Base-by-base conservation (phyloP, 1,140 invertebrate genomes). In the Cyclargus thomasi region DNA sequence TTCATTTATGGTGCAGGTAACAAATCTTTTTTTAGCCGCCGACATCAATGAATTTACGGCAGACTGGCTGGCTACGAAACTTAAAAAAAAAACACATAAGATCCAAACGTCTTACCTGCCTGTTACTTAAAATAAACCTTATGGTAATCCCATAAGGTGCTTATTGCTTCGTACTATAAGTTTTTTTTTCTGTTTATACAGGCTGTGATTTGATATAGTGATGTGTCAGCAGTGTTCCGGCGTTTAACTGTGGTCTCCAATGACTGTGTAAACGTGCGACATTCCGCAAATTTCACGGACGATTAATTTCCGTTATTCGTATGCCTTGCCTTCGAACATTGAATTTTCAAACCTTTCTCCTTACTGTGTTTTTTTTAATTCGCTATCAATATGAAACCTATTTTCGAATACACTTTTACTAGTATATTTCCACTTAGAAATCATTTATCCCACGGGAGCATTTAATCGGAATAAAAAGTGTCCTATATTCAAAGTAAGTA, bases 11-110 rank as follows among this genome's bases (percentile, higher is more conserved):
- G 55, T 20, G 18, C 55, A 59, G 55, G 55, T 59, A 59, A 59
- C 65, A 29, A 70, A 66, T 59, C 78, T 80, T 81, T 79, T 77
- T 73, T 62, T 67, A 69, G 72, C 73, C 74, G 71, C 74, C 71
- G 67, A 47, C 63, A 68, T 73, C 65, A 81, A 82, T 84, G 79
- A 72, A 47, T 80, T 83, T 85, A 85, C 82, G 81, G 72, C 81
- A 85, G 83, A 85, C 83, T 74, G 69, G 72, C 72, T 70, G 83
- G 80, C 80, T 74, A 81, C 80, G 80, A 83, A 83, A 81, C 75
- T 78, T 81, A 72, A 73, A 73, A 72, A 70, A 67, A 53, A 59
- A 65, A 70, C 67, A 67, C 62, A 63, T 67, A 62, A 68, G 36
- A 68, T 21, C 10, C 47, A 16, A 70, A 70, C 47, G 53, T 57